Evolutionary conservation across 2,113 vertebrate genomes (phyloP), one percentile per base, ranked within the genome.

Genomic region (Arothron firmamentum): DNA sequence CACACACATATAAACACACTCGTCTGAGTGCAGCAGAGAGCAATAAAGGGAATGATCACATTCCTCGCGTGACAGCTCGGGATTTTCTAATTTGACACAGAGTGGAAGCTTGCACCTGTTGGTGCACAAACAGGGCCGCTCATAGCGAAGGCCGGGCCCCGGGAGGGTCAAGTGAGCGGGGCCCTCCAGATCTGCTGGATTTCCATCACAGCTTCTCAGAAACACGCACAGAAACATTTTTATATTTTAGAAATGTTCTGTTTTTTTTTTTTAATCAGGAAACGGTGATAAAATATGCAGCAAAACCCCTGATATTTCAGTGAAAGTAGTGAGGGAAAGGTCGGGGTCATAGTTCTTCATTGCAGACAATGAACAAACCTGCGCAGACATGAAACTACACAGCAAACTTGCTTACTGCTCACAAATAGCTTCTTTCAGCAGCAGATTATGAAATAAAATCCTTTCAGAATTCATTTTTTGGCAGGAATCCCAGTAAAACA

Each of bases 11-110:
- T 56, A 58, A 52, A 57, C 42, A 65, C 60, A 67, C 66, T 74
- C 76, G 73, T 85, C 67, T 70, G 73, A 80, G 77, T 53, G 50
- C 50, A 79, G 73, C 84, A 87, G 72, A 77, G 73, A 69, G 89
- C 84, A 87, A 89, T 89, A 90, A 87, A 89, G 75, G 67, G 77
- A 88, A 83, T 57, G 77, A 90, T 90, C 84, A 71, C 87, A 90
- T 91, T 90, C 88, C 79, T 85, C 62, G 78, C 87, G 83, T 90
- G 88, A 90, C 88, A 90, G 88, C 70, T 81, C 75, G 79, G 72
- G 89, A 85, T 91, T 90, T 90, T 86, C 79, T 76, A 87, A 91
- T 91, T 91, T 88, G 87, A 89, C 87, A 91, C 90, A 88, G 86
- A 83, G 75, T 72, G 58, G 75, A 64, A 65, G 66, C 63, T 69